Conservation (phyloP, 2,888 invertebrate species). For the Pyralis farinalis region DNA sequence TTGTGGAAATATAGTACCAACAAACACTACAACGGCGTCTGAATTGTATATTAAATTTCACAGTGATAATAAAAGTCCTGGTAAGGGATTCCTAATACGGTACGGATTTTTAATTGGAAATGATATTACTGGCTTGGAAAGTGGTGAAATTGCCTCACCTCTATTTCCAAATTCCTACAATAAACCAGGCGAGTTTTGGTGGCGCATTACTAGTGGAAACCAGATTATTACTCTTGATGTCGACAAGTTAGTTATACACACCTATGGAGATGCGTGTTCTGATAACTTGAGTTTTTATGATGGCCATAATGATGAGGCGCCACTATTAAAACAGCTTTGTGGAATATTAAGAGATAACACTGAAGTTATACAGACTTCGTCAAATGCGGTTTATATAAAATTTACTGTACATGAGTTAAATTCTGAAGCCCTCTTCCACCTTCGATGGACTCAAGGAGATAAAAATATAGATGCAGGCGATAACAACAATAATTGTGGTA, state of each 20-base stretch:
- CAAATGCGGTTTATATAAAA: constrained; percentile 83
- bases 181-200: constrained; percentile 74
- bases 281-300: constrained; percentile 83
- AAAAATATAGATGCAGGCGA: constrained; percentile 12
- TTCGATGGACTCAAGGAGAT: constrained; percentile 41
- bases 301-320: constrained; percentile 85
- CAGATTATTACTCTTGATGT: constrained; percentile 40
- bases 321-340: constrained; percentile 78
- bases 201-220: constrained; percentile 81
- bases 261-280: constrained; percentile 39
- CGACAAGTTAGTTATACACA: constrained; percentile 48
- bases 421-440: constrained; percentile 60
- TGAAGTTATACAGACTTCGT: constrained; percentile 66
- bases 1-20: constrained; percentile 85
- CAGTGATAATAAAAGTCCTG: constrained; percentile 80
- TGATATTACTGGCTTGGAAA: constrained; percentile 81
- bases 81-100: constrained; percentile 88
- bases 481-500: constrained; percentile 51
- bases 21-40: constrained; percentile 78
- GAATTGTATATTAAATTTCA: constrained; percentile 89
- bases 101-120: constrained; percentile 86
- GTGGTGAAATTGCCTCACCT: constrained; percentile 89
- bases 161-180: constrained; percentile 83
- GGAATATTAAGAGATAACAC: constrained; percentile 51
- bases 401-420: constrained; percentile 63